Percentiles rank a stretch among this genome's conserved stretches.
Evolutionary conservation across 2,113 vertebrate genomes (phyloP).

Genomic region (Channa argus): DNA sequence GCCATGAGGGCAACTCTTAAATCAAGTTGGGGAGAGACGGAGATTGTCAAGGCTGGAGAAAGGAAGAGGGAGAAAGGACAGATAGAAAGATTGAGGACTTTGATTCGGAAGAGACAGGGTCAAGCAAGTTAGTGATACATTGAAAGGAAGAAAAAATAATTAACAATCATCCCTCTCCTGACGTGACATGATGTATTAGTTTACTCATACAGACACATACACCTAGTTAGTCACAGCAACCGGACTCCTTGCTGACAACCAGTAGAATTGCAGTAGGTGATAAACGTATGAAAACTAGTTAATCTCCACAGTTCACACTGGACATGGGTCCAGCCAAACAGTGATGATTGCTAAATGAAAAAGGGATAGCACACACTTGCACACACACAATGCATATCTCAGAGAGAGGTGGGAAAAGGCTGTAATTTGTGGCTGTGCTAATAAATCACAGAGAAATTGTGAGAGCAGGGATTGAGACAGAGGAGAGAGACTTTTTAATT

Average conservation of each 20-base stretch:
- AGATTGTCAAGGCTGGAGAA: conserved; percentile 54
- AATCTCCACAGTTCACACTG: conserved; percentile 13
- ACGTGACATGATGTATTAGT: conserved; percentile 18
- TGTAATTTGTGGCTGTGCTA: conserved; percentile 63
- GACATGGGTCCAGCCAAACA: conserved; percentile 15
- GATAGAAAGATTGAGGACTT: conserved; percentile 12
- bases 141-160: conserved; percentile 45
- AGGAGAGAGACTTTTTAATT: conserved; percentile 83
- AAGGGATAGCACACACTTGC: conserved; percentile 14
- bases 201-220: conserved; percentile 16
- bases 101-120: neutral
- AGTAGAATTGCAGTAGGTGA: conserved; percentile 49
- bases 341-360: conserved; percentile 40
- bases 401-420: conserved; percentile 1
- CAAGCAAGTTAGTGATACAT: neutral
- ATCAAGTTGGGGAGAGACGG: conserved; percentile 84
- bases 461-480: conserved; percentile 65
- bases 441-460: conserved; percentile 80
- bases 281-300: conserved; percentile 18
- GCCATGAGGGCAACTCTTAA: conserved; percentile 93
- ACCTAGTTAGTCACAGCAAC: conserved; percentile 13
- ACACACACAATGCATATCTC: conserved; percentile 36
- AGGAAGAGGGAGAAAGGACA: conserved; percentile 12
- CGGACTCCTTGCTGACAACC: conserved; percentile 19
- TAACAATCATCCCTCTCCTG: conserved; percentile 34